Evolutionary conservation across 2,113 vertebrate genomes (phyloP).

Genomic region (Ploceus nigricollis): DNA sequence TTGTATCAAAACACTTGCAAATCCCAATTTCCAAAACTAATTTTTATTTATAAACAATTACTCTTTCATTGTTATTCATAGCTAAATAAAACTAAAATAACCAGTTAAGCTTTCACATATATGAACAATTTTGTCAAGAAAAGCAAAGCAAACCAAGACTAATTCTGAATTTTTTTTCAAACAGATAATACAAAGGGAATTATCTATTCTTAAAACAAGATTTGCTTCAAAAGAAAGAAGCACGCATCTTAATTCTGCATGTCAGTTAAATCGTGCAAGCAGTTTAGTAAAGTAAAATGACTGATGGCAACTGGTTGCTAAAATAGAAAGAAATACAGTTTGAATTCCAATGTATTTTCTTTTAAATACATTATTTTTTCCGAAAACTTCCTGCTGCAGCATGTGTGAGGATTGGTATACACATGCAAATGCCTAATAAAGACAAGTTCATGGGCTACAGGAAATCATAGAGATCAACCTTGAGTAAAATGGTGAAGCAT

Average conservation of each 20-base stretch:
- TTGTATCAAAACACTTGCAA: background rate
- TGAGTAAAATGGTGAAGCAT: background rate
- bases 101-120: background rate
- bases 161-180: background rate
- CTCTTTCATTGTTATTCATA: background rate
- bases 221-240: background rate
- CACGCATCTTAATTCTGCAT: background rate
- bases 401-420: background rate
- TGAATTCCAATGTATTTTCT: background rate
- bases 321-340: background rate
- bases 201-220: background rate
- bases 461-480: background rate
- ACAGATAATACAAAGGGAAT: background rate
- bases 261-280: background rate
- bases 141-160: background rate
- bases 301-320: background rate
- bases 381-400: background rate
- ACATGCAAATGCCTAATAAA: background rate
- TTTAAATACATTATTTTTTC: background rate
- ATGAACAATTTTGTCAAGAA: background rate
- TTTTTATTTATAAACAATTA: background rate
- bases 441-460: background rate
- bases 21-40: background rate
- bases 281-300: background rate
- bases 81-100: background rate